Evolutionary conservation across 2,113 vertebrate species (phyloP), one percentile per base, ranked within the genome.

Genomic region (Phainopepla nitens): DNA sequence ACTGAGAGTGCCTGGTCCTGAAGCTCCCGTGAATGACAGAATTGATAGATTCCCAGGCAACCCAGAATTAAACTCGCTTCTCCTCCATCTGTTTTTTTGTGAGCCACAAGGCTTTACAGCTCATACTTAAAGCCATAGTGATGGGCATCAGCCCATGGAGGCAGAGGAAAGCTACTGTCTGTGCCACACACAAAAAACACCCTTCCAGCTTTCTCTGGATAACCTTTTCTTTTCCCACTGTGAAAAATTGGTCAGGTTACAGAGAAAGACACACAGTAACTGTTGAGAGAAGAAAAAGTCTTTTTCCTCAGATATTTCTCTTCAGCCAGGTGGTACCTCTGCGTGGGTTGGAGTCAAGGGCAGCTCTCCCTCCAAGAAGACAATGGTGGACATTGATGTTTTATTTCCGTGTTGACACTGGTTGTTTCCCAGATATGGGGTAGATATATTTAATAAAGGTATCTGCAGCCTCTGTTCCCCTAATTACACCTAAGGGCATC

Each of bases 101-200:
- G 64, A 70, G 44, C 42, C 2, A 1, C 4, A 5, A 62, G 47
- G 6, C 45, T 85, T 82, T 87, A 10, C 29, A 42, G 13, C 61
- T 71, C 0, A 0, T 25, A 39, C 78, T 36, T 65, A 53, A 61
- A 89, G 29, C 24, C 29, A 3, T 22, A 56, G 36, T 0, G 0
- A 13, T 36, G 27, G 44, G 10, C 18, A 39, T 57, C 16, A 58
- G 35, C 51, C 41, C 18, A 2, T 14, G 51, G 80, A 51, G 47
- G 28, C 24, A 44, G 42, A 84, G 36, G 11, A 47, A 47, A 82
- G 13, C 50, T 82, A 20, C 60, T 39, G 39, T 41, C 19, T 75
- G 39, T 33, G 23, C 28, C 3, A 69, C 68, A 13, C 11, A 44
- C 15, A 45, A 47, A 81, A 79, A 24, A 31, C 16, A 49, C 6